phyloP scores from a whole-genome alignment of 2,797 vertebrate species.

The Pseudotriccus pelzelni region DNA sequence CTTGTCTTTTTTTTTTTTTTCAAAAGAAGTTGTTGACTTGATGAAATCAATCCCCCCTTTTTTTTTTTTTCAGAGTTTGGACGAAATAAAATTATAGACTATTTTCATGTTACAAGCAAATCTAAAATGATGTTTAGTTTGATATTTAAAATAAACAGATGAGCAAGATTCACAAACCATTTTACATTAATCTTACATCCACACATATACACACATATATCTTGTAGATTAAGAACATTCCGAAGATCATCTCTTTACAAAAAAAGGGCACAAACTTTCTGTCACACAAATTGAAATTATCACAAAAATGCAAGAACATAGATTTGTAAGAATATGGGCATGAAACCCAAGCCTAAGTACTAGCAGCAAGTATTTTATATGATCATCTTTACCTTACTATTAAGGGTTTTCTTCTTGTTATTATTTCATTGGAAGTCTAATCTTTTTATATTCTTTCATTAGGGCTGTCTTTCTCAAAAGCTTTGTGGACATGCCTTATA shows the following conservation, averaged over 20 bases:
- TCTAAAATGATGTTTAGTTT: background rate
- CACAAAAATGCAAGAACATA: background rate
- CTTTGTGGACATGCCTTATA: background rate
- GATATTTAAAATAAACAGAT: background rate
- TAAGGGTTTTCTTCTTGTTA: background rate
- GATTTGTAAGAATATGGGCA: background rate
- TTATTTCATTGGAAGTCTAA: background rate
- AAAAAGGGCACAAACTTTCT: background rate
- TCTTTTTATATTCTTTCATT: background rate
- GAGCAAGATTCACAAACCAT: background rate
- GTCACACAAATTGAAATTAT: background rate
- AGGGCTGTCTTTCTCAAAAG: background rate
- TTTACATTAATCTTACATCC: background rate
- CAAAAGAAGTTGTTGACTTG: background rate
- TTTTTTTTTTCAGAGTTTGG: background rate
- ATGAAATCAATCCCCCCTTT: background rate
- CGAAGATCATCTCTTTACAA: background rate
- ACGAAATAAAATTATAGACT: background rate
- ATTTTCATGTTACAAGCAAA: background rate
- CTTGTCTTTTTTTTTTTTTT: background rate
- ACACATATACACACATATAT: background rate
- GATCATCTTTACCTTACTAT: background rate
- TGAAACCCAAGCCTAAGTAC: background rate
- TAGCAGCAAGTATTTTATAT: background rate
- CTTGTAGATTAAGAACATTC: background rate